Conservation (phyloP, 2,888 invertebrate species). For the Habroteleia sp. region DNA sequence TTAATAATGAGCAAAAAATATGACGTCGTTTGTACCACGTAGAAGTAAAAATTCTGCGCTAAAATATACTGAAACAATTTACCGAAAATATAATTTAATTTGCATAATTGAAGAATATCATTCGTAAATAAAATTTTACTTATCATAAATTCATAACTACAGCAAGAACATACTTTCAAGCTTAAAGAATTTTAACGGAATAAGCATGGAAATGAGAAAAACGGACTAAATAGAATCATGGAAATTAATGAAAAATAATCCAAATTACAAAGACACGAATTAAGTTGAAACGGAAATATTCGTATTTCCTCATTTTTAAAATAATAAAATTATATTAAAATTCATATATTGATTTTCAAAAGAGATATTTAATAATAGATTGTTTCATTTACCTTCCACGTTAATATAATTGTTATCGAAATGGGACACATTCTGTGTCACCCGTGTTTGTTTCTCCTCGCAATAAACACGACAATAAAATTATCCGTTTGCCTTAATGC, state of each 20-base stretch:
- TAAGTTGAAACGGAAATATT: no score
- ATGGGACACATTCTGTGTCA: constrained; percentile 18
- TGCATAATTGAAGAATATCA: no score
- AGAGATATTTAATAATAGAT: no score
- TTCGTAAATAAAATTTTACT: background rate
- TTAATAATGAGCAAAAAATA: no score
- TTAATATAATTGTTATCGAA: constrained; percentile 28
- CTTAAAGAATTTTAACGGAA: background rate
- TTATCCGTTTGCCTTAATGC: background rate
- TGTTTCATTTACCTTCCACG: constrained; percentile 2
- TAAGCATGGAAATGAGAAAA: background rate
- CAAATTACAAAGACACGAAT: no score
- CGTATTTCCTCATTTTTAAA: no score
- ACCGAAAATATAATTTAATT: no score
- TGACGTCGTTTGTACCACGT: no score
- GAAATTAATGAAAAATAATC: background rate
- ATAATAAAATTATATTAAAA: no score
- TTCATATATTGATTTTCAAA: no score
- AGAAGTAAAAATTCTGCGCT: no score
- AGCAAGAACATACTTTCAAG: background rate
- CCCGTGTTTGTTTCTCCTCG: constrained; percentile 10
- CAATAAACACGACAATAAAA: constrained; percentile 27
- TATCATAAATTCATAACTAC: background rate
- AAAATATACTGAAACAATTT: no score
- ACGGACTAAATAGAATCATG: background rate